Conservation (phyloP, 2,113 vertebrate genomes). For the Dissostichus mawsoni region DNA sequence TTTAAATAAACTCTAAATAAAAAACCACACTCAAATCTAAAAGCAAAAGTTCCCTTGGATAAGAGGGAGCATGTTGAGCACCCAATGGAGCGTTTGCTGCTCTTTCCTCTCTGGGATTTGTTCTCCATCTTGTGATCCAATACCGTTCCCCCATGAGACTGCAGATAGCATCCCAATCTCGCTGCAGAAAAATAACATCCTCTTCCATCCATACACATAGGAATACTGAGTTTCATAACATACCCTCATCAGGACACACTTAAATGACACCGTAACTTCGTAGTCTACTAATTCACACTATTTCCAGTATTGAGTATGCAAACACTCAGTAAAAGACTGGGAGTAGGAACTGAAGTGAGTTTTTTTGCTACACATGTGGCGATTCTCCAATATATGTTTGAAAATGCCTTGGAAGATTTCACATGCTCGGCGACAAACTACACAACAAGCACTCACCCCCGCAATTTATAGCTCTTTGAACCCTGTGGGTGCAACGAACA, state of each 20-base stretch:
- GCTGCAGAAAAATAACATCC: conserved; percentile 62
- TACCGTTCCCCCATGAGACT: conserved; percentile 58
- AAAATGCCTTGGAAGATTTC: conserved; percentile 39
- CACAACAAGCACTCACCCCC: conserved; percentile 48
- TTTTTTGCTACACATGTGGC: not conserved
- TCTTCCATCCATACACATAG: conserved; percentile 49
- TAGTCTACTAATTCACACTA: conserved; percentile 13
- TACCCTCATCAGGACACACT: conserved; percentile 24
- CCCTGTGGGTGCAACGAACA: conserved; percentile 56
- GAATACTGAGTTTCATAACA: conserved; percentile 51
- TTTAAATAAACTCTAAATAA: conserved; percentile 24
- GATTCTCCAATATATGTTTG: conserved; percentile 12
- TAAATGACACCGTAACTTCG: not conserved
- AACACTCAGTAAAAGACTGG: not conserved
- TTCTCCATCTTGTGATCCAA: conserved; percentile 66
- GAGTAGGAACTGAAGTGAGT: not conserved
- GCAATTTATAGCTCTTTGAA: conserved; percentile 56
- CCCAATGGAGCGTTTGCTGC: conserved; percentile 38
- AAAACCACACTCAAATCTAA: conserved; percentile 22
- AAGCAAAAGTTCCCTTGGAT: conserved; percentile 27
- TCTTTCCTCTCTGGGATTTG: conserved; percentile 58
- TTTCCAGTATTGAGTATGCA: not conserved
- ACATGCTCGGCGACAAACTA: conserved; percentile 40
- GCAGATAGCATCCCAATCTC: conserved; percentile 44
- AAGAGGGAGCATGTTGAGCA: conserved; percentile 30